Evolutionary conservation across 2,797 vertebrate genomes (phyloP), one percentile per base, ranked within the genome.

Genomic region (Sebastes iracundus): DNA sequence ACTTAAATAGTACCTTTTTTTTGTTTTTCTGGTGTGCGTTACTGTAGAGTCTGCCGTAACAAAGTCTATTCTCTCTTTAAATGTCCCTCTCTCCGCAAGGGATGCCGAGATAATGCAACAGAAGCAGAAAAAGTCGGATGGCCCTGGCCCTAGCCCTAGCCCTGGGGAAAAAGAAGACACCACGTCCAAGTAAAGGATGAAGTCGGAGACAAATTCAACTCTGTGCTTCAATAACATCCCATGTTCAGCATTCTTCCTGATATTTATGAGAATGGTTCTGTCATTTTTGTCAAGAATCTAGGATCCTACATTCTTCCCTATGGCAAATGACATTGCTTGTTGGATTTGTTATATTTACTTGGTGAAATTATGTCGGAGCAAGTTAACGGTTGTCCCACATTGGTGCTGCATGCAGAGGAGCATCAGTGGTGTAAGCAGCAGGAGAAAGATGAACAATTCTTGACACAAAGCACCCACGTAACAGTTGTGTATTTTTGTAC

Each of bases 41-140:
- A 10, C 6, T 22, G 9, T 62, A 4, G 3, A 32, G 16, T 59
- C 2, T 70, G 2, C 33, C 25, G 13, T 72, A 72, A 72, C 13
- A 32, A 49, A 22, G 10, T 55, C 13, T 80, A 1, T 52, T 75
- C 16, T 76, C 7, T 79, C 20, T 61, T 69, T 11, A 42, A 61
- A 60, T 69, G 18, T 77, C 1, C 42, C 84, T 22, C 86, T 87
- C 59, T 70, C 12, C 20, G 20, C 3, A 81, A 98, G 97, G 95
- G 97, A 98, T 94, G 97, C 97, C n/a, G 97, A 97, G 94, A 98
- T 98, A 94, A 98, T 98, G 97, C 96, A 98, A 90, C 96, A 98
- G 91, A 98, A 98, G 95, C 97, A 98, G 94, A 97, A 98, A 93
- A 96, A 97, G 83, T 94, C 97, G 92, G 89, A 90, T 11, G 96